Evolutionary conservation across 2,888 invertebrate species (phyloP), one percentile per base, ranked within the genome.

Genomic region (Leucoma salicis): DNA sequence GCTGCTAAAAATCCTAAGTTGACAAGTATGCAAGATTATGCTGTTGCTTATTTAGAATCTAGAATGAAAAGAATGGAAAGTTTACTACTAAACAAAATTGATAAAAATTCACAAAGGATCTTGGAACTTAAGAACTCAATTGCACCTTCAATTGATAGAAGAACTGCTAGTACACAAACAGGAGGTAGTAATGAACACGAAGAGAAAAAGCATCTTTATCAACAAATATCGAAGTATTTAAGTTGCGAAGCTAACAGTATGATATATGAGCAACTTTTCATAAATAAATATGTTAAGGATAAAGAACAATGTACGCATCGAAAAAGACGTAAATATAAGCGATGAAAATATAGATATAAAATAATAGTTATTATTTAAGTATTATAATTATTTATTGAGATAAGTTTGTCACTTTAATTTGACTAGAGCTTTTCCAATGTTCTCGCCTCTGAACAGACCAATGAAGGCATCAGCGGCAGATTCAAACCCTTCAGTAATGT

Each of bases 351-450:
- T 8, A 29, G 4, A 29, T 29, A 6, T 21, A 2, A 29, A 13
- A 31, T 39, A 39, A 42, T 33, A 14, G 29, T 49, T 46, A 36
- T n/a, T 40, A 34, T n/a, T n/a, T 27, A 31, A 43, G 35, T 33
- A 49, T 34, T 35, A 28, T 21, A 31, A 31, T 14, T 7, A 36
- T 16, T 14, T 35, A n/a, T 36, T 41, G 24, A 7, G n/a, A 25
- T 11, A 28, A 24, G 11, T 3, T 7, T 27, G 10, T 27, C 27
- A 11, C n/a, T 27, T 27, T 3, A 87, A 85, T 83, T 92, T 91
- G 2, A 94, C 91, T 46, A 94, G 75, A 39, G 92, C 91, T 83
- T 94, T 94, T 43, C 94, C 94, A 14, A 79, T 83, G 68, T 93
- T 94, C 21, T 90, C 90, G 11, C 94, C 94, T 33, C 53, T 74